phyloP scores from a whole-genome alignment of 2,888 invertebrate genomes.

The Phragmatobia fuliginosa region DNA sequence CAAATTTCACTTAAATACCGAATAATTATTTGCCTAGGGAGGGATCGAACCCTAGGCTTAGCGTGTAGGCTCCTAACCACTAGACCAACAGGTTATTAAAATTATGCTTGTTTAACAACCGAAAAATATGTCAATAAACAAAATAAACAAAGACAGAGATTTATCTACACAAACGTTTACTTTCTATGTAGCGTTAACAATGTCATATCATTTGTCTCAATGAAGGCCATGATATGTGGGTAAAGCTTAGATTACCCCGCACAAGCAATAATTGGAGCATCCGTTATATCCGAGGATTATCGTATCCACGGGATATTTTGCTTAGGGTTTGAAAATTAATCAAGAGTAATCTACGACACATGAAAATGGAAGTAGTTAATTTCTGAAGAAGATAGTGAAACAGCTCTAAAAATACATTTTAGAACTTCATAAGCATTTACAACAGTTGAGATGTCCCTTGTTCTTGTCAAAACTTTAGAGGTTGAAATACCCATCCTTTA shows the following conservation, averaged over 20 bases:
- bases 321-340: neutral
- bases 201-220: slow-evolving; percentile 35
- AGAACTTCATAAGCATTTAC: neutral
- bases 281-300: slow-evolving; percentile 30
- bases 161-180: neutral
- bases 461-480: neutral
- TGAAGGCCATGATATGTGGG: slow-evolving; percentile 27
- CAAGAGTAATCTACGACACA: neutral
- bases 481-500: neutral
- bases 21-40: too few relatives aligned
- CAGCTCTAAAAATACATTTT: neutral
- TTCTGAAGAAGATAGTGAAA: neutral
- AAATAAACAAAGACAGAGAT: neutral
- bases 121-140: neutral
- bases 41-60: neutral
- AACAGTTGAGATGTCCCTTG: neutral
- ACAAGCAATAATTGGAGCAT: slow-evolving; percentile 38
- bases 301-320: slow-evolving; percentile 10
- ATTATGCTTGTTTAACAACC: neutral
- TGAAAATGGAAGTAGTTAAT: neutral
- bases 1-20: too few relatives aligned
- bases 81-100: too few relatives aligned
- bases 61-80: neutral
- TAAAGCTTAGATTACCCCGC: slow-evolving; percentile 29
- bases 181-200: slow-evolving; percentile 9